Evolutionary conservation across 1,140 invertebrate species (phyloP).

Genomic region (Cardiocondyla obscurior): DNA sequence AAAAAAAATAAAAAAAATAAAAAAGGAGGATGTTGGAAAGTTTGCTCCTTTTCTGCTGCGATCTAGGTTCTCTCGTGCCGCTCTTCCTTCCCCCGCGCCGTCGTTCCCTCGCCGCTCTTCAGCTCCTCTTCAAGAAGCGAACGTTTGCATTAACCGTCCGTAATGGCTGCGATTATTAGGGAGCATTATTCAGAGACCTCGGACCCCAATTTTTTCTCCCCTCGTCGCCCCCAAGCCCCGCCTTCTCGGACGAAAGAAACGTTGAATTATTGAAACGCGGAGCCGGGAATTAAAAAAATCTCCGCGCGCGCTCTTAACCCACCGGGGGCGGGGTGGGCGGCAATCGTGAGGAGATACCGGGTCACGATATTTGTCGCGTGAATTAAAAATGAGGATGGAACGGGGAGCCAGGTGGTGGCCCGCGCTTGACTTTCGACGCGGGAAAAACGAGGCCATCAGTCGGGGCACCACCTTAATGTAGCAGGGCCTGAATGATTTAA

Average conservation of each 20-base stretch:
- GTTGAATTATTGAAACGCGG: conserved; percentile 80
- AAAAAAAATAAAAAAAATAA: too few relatives aligned
- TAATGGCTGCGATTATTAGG: conserved; percentile 81
- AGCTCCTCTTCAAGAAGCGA: conserved; percentile 40
- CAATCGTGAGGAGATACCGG: conserved; percentile 58
- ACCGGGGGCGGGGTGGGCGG: conserved; percentile 34
- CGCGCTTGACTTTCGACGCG: conserved; percentile 57
- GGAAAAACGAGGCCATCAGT: conserved; percentile 79
- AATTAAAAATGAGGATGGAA: conserved; percentile 83
- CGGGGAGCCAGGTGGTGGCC: conserved; percentile 67
- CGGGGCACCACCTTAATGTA: conserved; percentile 78
- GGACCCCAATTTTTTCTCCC: conserved; percentile 67
- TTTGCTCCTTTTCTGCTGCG: conserved; percentile 70
- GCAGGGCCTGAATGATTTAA: conserved; percentile 76
- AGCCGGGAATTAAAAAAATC: conserved; percentile 82
- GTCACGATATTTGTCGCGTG: conserved; percentile 80
- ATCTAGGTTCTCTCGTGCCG: conserved; percentile 27
- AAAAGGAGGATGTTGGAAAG: conserved; percentile 54
- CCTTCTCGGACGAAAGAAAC: conserved; percentile 60
- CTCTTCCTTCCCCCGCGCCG: not conserved
- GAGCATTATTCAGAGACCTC: conserved; percentile 79
- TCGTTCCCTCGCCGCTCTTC: not conserved
- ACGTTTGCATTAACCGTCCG: conserved; percentile 72
- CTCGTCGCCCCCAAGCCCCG: conserved; percentile 14
- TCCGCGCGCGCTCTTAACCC: conserved; percentile 54